Evolutionary conservation across 2,113 vertebrate species (phyloP).

Genomic region (Pedionomus torquatus): DNA sequence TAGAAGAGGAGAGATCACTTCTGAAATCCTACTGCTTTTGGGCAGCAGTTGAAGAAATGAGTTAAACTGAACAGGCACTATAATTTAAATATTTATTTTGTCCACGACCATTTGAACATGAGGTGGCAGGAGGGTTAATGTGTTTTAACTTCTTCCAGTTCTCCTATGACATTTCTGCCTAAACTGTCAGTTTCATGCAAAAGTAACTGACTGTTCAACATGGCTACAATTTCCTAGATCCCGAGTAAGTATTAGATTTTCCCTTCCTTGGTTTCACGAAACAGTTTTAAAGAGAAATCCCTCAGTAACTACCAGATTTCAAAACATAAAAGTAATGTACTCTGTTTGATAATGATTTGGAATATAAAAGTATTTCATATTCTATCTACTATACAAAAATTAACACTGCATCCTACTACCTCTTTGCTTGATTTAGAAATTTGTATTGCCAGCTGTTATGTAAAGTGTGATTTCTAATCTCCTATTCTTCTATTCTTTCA

Average conservation of each 20-base stretch:
- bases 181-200: background rate
- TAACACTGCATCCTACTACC: conserved; percentile 4
- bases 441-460: background rate
- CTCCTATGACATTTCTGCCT: background rate
- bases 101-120: background rate
- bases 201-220: background rate
- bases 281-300: background rate
- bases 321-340: background rate
- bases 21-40: background rate
- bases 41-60: background rate
- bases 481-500: background rate
- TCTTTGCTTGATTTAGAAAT: background rate
- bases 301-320: background rate
- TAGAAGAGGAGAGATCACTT: background rate
- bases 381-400: background rate
- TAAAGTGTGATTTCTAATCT: background rate
- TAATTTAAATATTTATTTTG: background rate
- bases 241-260: background rate
- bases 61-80: background rate
- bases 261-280: background rate
- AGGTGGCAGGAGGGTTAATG: background rate
- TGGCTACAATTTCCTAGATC: background rate
- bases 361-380: background rate
- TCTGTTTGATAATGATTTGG: background rate
- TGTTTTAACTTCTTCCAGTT: background rate